Evolutionary conservation across 2,888 invertebrate species (phyloP), one percentile per base, ranked within the genome.

Genomic region (Slavum lentiscoides): DNA sequence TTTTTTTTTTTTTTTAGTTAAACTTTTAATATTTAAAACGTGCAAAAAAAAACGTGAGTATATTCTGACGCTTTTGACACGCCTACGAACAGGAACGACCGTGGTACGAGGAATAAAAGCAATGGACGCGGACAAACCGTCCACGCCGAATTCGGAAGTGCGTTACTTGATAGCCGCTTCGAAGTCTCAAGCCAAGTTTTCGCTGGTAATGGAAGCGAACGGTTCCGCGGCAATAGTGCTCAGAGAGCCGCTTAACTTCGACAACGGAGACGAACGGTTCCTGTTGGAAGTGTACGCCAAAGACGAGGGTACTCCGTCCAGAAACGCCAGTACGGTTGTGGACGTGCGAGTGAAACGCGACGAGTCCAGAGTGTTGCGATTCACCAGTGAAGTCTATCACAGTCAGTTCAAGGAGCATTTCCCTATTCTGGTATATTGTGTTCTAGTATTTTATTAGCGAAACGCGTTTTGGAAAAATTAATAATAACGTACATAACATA

Each of bases 121-220:
- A 0, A 90, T 91, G 69, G 95, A 95, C 87, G 90, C 92, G 8
- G 95, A 95, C 86, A 94, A 94, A 86, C 94, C 94, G 0, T 94
- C 94, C 87, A 95, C 93, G 0, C 94, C 93, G 0, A 95, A 95
- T 87, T 94, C 94, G 0, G 94, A 94, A 84, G 90, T 95, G 39
- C 92, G 94, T 85, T 94, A 94, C 87, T 91, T 91, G 84, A 92
- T 95, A 85, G 88, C 90, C 17, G 89, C 90, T 37, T 93, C 93
- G 6, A 92, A 93, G 85, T 89, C 90, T 69, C 88, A 89, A n/a
- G 92, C 92, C 2, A 92, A 92, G 85, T 95, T 95, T 86, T 89
- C 91, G 0, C 86, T 95, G 72, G 72, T 80, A 30, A 80, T 80
- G 80, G 95, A 94, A 85, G 92, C 92, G 86, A 93, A 92, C 5